Base-by-base conservation (phyloP, 1,140 invertebrate species). In the Zaprionus kolodkinae region DNA sequence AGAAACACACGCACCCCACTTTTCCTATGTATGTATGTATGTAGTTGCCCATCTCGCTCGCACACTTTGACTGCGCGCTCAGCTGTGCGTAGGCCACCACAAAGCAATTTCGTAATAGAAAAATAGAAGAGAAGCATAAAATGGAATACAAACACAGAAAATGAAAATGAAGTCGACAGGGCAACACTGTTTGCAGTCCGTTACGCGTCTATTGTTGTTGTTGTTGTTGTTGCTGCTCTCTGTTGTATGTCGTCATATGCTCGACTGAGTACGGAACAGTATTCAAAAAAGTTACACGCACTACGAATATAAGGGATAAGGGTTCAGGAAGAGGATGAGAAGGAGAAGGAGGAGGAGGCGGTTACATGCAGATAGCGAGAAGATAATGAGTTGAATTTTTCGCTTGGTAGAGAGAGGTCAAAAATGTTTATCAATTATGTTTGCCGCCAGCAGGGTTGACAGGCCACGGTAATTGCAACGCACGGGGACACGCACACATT, bases 371-470 rank as follows among this genome's bases (percentile, higher is more conserved):
- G 27, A 30, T 30, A 30, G 27, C 6, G 27, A 30, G 27, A 30
- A 30, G 64, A 15, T 48, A 45, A 45, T 45, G 40, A 45, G 40
- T 43, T 43, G n/a, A 43, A 6, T 45, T 15, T 15, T 45, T 15
- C 40, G 15, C 13, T n/a, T 13, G 38, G 13, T 9, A n/a, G n/a
- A 15, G 40, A 45, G 40, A 36, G 27, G 11, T 15, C 38, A 64
- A 59, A 66, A 75, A 62, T 68, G 63, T 52, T 87, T 87, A 87
- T 87, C 73, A 87, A 80, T 89, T 87, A 78, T 88, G 70, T 35
- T 55, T 45, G 66, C 21, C 21, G 27, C 43, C 56, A 62, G 50
- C 15, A 84, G 81, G 83, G 83, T 83, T 83, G 79, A 70, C 84
- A 68, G 61, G 54, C 38, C 62, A 59, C 56, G 72, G 54, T 64